Conservation (phyloP, 1,140 invertebrate genomes). For the Cecropterus lyciades region DNA sequence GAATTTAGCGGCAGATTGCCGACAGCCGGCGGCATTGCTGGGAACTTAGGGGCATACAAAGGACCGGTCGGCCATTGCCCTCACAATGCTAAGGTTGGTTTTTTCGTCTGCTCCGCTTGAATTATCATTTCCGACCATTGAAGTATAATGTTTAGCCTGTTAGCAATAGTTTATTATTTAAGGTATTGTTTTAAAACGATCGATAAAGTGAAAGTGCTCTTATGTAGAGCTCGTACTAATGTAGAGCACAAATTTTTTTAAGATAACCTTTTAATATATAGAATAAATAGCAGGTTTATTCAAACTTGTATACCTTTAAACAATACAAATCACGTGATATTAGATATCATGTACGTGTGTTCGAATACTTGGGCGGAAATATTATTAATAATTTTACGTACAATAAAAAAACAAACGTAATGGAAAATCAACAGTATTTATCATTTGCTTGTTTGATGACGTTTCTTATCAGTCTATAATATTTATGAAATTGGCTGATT, state of each 20-base stretch:
- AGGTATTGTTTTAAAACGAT: neutral
- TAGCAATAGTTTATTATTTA: neutral
- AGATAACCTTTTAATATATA: neutral
- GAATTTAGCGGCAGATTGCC: conserved; percentile 41
- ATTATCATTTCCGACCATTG: conserved; percentile 43
- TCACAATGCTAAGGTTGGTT: conserved; percentile 43
- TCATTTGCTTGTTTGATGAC: conserved; percentile 10
- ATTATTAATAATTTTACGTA: too few species aligned
- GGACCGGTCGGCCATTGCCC: conserved; percentile 60
- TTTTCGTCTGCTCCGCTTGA: conserved; percentile 42
- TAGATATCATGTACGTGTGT: too few species aligned
- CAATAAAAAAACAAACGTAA: too few species aligned
- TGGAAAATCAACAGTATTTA: neutral
- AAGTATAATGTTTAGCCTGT: conserved; percentile 16
- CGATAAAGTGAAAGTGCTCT: neutral
- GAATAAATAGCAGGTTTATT: neutral
- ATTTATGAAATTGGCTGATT: conserved; percentile 33
- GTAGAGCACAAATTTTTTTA: neutral
- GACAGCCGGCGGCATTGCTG: conserved; percentile 43
- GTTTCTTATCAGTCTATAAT: conserved; percentile 18
- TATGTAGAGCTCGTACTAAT: neutral
- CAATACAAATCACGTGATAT: too few species aligned
- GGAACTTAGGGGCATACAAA: conserved; percentile 49
- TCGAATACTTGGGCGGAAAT: too few species aligned
- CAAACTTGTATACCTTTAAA: neutral